phyloP scores from a whole-genome alignment of 2,797 vertebrate genomes.

The Tamandua tetradactyla region DNA sequence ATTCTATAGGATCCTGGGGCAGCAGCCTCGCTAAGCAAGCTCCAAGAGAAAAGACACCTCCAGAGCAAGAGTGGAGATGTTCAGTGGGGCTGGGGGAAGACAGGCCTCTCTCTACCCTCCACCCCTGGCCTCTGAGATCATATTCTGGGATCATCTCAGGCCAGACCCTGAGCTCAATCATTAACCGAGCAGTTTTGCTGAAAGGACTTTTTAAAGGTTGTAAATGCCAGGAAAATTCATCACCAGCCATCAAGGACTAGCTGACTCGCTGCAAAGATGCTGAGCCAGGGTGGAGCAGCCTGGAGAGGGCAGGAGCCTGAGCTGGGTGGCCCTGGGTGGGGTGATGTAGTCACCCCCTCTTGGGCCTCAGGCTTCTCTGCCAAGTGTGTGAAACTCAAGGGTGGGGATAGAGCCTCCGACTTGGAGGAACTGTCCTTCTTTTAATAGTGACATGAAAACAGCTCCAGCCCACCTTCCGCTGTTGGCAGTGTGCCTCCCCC shows the following conservation, averaged over 20 bases:
- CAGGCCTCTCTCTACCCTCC: too few relatives aligned
- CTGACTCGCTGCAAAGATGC: not conserved
- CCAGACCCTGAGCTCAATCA: not conserved
- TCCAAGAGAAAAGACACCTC: not conserved
- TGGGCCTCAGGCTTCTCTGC: not conserved
- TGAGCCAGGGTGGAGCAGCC: not conserved
- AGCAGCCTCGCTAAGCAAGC: not conserved
- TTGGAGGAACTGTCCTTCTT: not conserved
- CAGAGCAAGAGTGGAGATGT: not conserved
- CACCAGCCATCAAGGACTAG: not conserved
- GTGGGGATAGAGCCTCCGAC: not conserved
- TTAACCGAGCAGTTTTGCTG: not conserved
- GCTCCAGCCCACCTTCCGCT: not conserved
- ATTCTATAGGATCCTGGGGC: not conserved
- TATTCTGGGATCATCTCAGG: not conserved
- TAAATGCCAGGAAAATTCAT: not conserved
- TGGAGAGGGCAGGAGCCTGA: not conserved
- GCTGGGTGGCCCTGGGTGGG: not conserved
- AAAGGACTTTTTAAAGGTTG: not conserved
- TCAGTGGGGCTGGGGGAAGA: too few relatives aligned
- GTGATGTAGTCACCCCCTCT: not conserved
- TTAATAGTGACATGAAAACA: not conserved
- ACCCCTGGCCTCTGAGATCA: not conserved
- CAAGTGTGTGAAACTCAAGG: not conserved
- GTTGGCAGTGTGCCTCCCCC: not conserved